Percentiles rank a stretch among this genome's conserved stretches.
phyloP scores from a whole-genome alignment of 1,140 invertebrate genomes.

The Goniozus legneri region DNA sequence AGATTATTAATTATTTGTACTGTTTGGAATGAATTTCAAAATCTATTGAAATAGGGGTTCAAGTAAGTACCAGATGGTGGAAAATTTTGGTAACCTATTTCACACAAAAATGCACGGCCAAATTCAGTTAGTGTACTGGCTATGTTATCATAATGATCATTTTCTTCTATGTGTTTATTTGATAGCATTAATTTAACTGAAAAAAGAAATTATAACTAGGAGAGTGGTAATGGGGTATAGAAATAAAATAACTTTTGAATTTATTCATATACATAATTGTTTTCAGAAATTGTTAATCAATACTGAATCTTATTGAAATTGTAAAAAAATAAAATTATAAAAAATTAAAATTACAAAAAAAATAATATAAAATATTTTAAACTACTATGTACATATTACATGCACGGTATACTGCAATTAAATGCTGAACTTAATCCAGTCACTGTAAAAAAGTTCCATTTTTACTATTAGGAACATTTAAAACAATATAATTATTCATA shows the following conservation, averaged over 20 bases:
- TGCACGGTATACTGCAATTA: constrained; percentile 49
- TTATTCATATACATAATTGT: too few relatives aligned
- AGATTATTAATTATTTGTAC: too few relatives aligned
- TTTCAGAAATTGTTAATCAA: too few relatives aligned
- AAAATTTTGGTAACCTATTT: constrained; percentile 40
- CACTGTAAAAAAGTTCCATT: constrained; percentile 46
- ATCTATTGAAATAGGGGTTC: constrained; percentile 29
- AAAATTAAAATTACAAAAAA: constrained; percentile 6
- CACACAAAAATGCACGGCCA: constrained; percentile 31
- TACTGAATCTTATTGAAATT: too few relatives aligned
- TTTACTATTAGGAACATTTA: background rate
- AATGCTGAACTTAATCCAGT: constrained; percentile 51
- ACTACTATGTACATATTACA: too few relatives aligned
- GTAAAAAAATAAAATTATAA: background rate
- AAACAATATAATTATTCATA: constrained; percentile 5
- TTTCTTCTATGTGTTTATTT: constrained; percentile 1
- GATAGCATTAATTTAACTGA: constrained; percentile 29
- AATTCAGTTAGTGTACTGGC: constrained; percentile 25
- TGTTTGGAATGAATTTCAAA: too few relatives aligned
- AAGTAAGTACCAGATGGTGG: constrained; percentile 41
- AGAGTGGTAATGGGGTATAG: too few relatives aligned
- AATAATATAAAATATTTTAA: constrained; percentile 11
- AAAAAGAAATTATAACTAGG: too few relatives aligned
- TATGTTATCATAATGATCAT: constrained; percentile 3
- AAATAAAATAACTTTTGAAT: too few relatives aligned